Percentiles rank a stretch among this genome's conserved stretches.
These are phyloP conservation scores for Ptilonorhynchus violaceus DNA, from an alignment of 2,113 vertebrate species.

Conservation along the genomic window DNA sequence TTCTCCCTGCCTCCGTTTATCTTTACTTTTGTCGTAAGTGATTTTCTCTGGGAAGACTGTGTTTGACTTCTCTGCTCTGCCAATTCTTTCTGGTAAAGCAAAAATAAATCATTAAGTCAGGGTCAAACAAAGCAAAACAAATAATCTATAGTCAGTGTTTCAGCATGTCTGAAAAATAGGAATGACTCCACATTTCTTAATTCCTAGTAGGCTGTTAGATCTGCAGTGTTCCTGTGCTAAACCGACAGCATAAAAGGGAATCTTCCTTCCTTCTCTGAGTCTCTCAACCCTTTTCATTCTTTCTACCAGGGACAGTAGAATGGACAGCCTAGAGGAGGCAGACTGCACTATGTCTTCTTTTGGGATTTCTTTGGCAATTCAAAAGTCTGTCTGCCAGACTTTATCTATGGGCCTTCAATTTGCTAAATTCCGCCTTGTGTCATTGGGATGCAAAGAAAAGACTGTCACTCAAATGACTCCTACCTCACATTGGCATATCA, in stretches of 20 bases:
- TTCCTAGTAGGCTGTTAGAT: not conserved
- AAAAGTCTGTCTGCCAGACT: not conserved
- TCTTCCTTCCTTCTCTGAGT: not conserved
- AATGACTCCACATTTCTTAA: not conserved
- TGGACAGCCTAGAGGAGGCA: not conserved
- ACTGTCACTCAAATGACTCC: not conserved
- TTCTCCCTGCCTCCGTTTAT: not conserved
- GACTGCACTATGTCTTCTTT: not conserved
- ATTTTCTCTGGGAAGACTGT: not conserved
- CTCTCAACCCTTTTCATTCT: not conserved
- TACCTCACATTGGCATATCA: not conserved
- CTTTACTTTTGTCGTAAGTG: not conserved
- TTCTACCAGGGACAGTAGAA: not conserved
- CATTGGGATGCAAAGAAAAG: not conserved
- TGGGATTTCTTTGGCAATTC: not conserved
- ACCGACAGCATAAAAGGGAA: not conserved
- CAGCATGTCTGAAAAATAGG: not conserved
- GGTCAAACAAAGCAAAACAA: conserved; percentile 10
- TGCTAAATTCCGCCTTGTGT: not conserved
- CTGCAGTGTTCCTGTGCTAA: not conserved
- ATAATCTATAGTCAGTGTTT: not conserved
- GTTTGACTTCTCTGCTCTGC: not conserved
- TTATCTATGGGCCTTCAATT: not conserved
- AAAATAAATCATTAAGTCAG: not conserved
- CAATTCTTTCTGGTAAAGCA: not conserved